Evolutionary conservation across 2,113 vertebrate species (phyloP), one percentile per base, ranked within the genome.

Genomic region (Rana temporaria): DNA sequence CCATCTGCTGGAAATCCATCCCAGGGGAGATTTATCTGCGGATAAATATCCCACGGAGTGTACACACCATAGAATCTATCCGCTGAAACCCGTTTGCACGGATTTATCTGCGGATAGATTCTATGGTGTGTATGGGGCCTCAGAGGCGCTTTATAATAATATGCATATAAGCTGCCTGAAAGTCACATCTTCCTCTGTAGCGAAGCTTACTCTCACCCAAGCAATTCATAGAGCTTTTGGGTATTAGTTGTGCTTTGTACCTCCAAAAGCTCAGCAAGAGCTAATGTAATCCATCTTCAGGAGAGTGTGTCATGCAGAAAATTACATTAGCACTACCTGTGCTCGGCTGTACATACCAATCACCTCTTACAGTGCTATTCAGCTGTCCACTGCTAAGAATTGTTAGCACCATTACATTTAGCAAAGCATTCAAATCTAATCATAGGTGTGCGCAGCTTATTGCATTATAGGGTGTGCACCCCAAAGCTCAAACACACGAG

Each of bases 261-360:
- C 60, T 57, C 34, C 59, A 20, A 52, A 38, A 73, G 62, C 70
- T 74, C 80, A 57, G 60, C 17, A 42, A 75, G 62, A 15, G 53
- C 64, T 66, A n/a, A 65, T 67, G 48, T 76, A 83, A 66, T 82
- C 70, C 59, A 74, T 38, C 30, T 56, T 74, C 6, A 73, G 57
- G 6, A 62, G 19, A 65, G 52, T 65, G 60, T 16, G 38, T 82
- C 62, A 66, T 59, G 72, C 63, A 76, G 71, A 76, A 76, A 60
- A 76, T 68, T 68, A 60, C 11, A 7, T 59, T 67, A 17, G 20
- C 52, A 74, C 20, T 42, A 63, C n/a, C 70, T 66, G 38, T 57
- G 20, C 59, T 57, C 14, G 55, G 79, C 19, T 74, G 1, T 67
- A 74, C 17, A n/a, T 20, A 38, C 16, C 32, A 59, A 74, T 34